Evolutionary conservation across 1,140 invertebrate species (phyloP), one percentile per base, ranked within the genome.

Genomic region (Wasmannia auropunctata): DNA sequence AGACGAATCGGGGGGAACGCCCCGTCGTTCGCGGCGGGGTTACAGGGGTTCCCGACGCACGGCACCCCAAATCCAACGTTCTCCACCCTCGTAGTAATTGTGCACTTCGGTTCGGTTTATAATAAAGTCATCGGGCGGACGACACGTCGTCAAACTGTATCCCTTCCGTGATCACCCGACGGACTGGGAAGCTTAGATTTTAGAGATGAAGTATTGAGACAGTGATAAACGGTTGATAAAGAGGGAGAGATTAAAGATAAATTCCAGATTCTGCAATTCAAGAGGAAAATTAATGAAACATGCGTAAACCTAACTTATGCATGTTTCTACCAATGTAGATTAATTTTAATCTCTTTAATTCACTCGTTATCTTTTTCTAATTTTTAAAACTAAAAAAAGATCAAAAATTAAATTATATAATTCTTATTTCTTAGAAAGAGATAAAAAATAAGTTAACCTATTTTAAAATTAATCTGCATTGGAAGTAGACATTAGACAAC

Each of bases 51-150:
- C 63, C 31, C 10, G 22, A n/a, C n/a, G n/a, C n/a, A 6, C 65
- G 70, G 69, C 85, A 79, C 88, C 90, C 90, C 88, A 85, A 65
- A 85, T 87, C 70, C 60, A 63, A 19, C 60, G 72, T 90, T 86
- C 84, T 54, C 80, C 85, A 90, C 91, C 88, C 91, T 87, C 74
- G 81, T 92, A 91, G 83, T 92, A 92, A 92, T 93, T 92, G 92
- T 89, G 86, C 92, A 91, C 89, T 93, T 93, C 85, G 91, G 67
- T 92, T 88, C 87, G 87, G 88, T 92, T 92, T 93, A 92, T 92
- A 91, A 92, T 93, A 92, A 92, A 93, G 92, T 93, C 92, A 92
- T 92, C 87, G 85, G 69, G 83, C 80, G 67, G 83, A 90, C 84
- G 83, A 85, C 83, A 63, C 80, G 67, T 86, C 74, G 46, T 56